Percentiles rank a stretch among this genome's conserved stretches.
phyloP scores from a whole-genome alignment of 1,140 invertebrate genomes.

The Neodiprion pinetum region DNA sequence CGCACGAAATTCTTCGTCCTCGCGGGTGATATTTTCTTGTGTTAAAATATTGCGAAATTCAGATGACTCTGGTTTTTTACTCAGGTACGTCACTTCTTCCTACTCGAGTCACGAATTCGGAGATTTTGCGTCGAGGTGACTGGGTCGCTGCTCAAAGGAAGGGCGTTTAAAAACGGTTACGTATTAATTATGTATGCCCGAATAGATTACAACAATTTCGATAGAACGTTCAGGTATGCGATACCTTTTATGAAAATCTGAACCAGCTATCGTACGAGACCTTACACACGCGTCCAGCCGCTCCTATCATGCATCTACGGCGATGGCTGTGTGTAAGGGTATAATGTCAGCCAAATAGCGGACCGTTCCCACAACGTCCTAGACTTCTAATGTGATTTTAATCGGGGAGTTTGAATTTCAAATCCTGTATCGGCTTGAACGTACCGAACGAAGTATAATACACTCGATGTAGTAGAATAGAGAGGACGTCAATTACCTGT shows the following conservation, averaged over 20 bases:
- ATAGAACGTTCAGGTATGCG: background rate
- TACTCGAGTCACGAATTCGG: too few relatives aligned
- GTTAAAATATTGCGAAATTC: too few relatives aligned
- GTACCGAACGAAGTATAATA: background rate
- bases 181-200: background rate
- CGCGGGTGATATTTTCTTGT: too few relatives aligned
- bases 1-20: too few relatives aligned
- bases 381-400: slow-evolving; percentile 54
- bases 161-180: too few relatives aligned
- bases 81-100: too few relatives aligned
- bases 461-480: background rate
- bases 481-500: background rate
- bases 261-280: background rate
- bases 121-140: too few relatives aligned
- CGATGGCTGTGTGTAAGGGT: background rate
- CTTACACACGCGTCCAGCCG: background rate
- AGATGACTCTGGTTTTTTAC: too few relatives aligned
- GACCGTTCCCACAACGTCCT: slow-evolving; percentile 33
- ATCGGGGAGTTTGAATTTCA: slow-evolving; percentile 59
- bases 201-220: background rate
- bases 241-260: background rate
- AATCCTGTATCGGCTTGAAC: slow-evolving; percentile 39
- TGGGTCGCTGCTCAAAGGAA: too few relatives aligned
- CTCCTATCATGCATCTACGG: background rate
- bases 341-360: slow-evolving; percentile 4